Percentiles rank a stretch among this genome's conserved stretches.
phyloP scores from a whole-genome alignment of 1,140 invertebrate genomes.

The Thaumetopoea pityocampa region DNA sequence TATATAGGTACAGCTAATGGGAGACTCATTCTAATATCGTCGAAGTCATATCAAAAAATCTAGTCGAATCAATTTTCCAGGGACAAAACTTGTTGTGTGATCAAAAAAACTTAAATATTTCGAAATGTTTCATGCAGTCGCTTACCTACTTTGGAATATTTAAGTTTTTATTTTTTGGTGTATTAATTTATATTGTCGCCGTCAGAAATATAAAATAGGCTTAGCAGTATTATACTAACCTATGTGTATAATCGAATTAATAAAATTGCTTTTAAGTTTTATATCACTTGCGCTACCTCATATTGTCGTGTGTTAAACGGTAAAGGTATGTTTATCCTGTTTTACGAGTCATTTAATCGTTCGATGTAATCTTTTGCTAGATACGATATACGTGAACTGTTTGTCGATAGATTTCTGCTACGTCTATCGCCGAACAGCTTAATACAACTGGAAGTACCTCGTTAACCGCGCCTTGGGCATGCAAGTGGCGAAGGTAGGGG shows the following conservation, averaged over 20 bases:
- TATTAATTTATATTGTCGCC: conserved; percentile 1
- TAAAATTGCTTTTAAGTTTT: conserved; percentile 33
- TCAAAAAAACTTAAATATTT: too few relatives aligned
- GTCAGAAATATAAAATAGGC: conserved; percentile 30
- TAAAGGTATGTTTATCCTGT: conserved; percentile 11
- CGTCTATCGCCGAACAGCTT: background rate
- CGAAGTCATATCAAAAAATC: too few relatives aligned
- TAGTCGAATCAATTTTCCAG: too few relatives aligned
- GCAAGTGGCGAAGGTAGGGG: too few relatives aligned
- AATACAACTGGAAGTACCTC: background rate
- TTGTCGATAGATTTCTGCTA: conserved; percentile 6
- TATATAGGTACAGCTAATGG: too few relatives aligned
- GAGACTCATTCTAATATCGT: too few relatives aligned
- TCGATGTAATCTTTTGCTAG: background rate
- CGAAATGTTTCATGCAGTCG: background rate
- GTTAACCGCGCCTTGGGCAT: too few relatives aligned
- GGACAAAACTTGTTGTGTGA: too few relatives aligned
- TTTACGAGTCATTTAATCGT: too few relatives aligned
- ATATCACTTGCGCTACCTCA: conserved; percentile 61
- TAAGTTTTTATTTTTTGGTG: too few relatives aligned
- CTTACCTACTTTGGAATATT: too few relatives aligned
- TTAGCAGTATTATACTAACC: conserved; percentile 64
- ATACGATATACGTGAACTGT: background rate
- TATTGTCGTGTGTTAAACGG: conserved; percentile 45
- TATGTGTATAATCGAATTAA: conserved; percentile 32